Evolutionary conservation across 1,140 invertebrate species (phyloP).

Genomic region (Aphaenogaster ashmeadi): DNA sequence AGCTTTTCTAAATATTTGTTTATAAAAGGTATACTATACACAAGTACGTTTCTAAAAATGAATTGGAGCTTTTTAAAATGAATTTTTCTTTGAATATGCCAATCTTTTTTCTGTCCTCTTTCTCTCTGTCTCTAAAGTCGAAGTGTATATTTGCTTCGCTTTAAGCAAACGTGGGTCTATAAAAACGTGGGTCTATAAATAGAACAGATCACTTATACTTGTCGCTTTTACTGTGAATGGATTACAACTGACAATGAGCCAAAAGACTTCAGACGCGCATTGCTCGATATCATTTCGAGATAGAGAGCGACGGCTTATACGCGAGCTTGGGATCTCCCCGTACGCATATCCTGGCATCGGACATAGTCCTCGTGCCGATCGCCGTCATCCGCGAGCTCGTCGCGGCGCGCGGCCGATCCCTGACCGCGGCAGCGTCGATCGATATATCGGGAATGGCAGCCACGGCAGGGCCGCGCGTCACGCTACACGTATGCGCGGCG

Average conservation of each 20-base stretch:
- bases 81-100: no score
- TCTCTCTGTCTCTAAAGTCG: background rate
- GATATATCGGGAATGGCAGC: conserved; percentile 75
- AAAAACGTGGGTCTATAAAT: conserved; percentile 21
- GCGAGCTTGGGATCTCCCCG: background rate
- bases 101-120: background rate
- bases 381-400: conserved; percentile 46
- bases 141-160: background rate
- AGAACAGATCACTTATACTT: background rate
- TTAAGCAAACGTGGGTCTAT: background rate
- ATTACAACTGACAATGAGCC: background rate
- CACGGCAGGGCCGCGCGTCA: conserved; percentile 68
- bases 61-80: background rate
- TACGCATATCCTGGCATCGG: background rate
- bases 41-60: background rate
- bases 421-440: conserved; percentile 71
- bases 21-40: background rate
- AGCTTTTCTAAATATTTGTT: background rate
- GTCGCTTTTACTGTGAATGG: background rate
- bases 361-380: conserved; percentile 63
- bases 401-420: conserved; percentile 66
- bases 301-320: background rate
- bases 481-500: conserved; percentile 50
- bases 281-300: background rate
- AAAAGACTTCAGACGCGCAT: background rate